These are phyloP conservation scores for Rhizomys pruinosus DNA, from an alignment of 2,113 vertebrate species.

Conservation along the genomic window DNA sequence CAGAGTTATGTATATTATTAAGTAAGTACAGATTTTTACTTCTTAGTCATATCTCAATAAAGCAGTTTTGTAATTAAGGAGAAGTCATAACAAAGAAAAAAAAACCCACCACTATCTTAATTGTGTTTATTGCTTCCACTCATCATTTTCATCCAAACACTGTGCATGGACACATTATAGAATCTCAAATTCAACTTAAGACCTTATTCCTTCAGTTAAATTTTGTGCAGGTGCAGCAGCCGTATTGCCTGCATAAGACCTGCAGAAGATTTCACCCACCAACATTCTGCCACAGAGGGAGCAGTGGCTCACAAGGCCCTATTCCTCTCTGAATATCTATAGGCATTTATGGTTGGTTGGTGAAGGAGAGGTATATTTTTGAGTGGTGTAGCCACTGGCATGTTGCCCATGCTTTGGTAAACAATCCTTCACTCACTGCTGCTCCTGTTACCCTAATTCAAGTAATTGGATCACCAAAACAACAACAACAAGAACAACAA, in stretches of 20 bases:
- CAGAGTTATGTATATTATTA: not conserved
- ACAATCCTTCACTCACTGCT: not conserved
- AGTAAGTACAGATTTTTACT: slow-evolving; percentile 11
- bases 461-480: not conserved
- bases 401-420: not conserved
- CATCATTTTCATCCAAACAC: not conserved
- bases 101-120: slow-evolving; percentile 27
- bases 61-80: not conserved
- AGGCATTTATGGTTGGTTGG: not conserved
- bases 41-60: not conserved
- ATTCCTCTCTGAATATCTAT: not conserved
- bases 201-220: slow-evolving; percentile 12
- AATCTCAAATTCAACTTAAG: slow-evolving; percentile 40
- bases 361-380: not conserved
- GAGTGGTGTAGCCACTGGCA: not conserved
- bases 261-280: not conserved
- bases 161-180: not conserved
- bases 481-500: too few species aligned
- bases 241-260: not conserved
- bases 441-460: not conserved
- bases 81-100: not conserved
- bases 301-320: not conserved
- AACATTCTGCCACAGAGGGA: not conserved
- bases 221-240: not conserved
- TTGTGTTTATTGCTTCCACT: slow-evolving; percentile 1